Base-by-base conservation (phyloP, 2,797 vertebrate genomes). In the Triplophysa yarkandensis region DNA sequence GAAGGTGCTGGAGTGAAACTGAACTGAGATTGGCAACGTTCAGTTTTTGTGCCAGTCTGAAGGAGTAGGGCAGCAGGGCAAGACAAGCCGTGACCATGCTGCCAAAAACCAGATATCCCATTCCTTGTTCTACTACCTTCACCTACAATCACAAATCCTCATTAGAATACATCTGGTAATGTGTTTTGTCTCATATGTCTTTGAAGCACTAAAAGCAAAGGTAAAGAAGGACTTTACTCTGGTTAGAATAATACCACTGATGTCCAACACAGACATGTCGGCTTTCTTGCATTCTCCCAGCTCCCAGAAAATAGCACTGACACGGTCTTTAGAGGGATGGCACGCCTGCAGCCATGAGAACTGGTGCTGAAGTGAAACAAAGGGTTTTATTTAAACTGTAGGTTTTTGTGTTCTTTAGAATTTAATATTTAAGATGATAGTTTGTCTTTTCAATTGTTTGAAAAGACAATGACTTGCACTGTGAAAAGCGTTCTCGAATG, bases 271-370 rank as follows among this genome's bases (percentile, higher is more conserved):
- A 0, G 97, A 99, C 95, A 99, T 95, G 71, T 99, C 98, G 60
- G 93, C 92, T 86, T 99, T 99, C 89, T 98, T 98, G 82, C 96
- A 99, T 67, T 99, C 97, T 11, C 90, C 95, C 76, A 95, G 94
- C 82, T 98, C 98, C 98, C 98, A 99, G 85, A 99, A 95, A 54
- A 99, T 95, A 19, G 97, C 95, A 48, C 96, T 98, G 79, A 99
- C 96, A 46, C 94, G 92, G 69, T 98, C 94, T 79, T 93, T 95
- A 3, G 95, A 95, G 17, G 96, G 95, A 82, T 95, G 97, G 62
- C 94, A 95, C 0, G 95, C 94, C 85, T 98, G 96, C 71, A 98
- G 94, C 96, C 96, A 99, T 2, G 95, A 94, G 76, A 98, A 86
- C 85, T 98, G 95, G 80, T 89, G 94, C 96, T 98, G 55, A 65